Base-by-base conservation (phyloP, 2,888 invertebrate species). In the Ommatoiulus sabulosus region DNA sequence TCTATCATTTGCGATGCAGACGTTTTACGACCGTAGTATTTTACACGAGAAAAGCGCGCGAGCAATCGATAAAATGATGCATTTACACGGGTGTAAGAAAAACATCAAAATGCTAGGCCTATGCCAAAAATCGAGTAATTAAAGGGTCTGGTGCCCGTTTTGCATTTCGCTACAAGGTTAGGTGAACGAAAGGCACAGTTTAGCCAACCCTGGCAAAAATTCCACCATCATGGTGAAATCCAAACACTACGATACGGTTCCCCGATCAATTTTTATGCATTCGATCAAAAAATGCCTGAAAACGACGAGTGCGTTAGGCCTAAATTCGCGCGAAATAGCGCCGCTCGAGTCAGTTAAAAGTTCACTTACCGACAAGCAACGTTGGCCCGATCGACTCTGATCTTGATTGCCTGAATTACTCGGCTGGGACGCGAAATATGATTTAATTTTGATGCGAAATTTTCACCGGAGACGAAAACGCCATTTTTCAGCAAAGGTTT, bases 391-490 rank as follows among this genome's bases (percentile, higher is more conserved):
- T 24, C 5, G 24, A 72, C 24, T 72, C 24, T 72, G 72, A 24
- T 72, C 24, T 72, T 24, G 24, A 24, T 20, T 24, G 0, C 24
- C 10, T 10, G 72, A 72, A 72, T 72, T 24, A 24, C 72, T 0
- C 7, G 72, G 24, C 24, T 24, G n/a, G 20, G 72, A 72, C 72
- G 24, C 72, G 8, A 24, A n/a, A 72, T 72, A 24, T 8, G 24
- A 72, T 72, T 72, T 72, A 72, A 72, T 72, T 24, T 72, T 72
- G 24, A 72, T 72, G 72, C 72, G 72, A 72, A 72, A 72, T 72
- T 72, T 72, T 72, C 72, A 72, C 72, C 72, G 72, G 72, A 72
- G 72, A 72, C 24, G 72, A 72, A 72, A 72, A 72, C 72, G 72
- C 72, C 72, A 72, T 72, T 72, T 72, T 72, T 72, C 72, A 72